Percentiles rank a stretch among this genome's conserved stretches.
phyloP scores from a whole-genome alignment of 2,797 vertebrate species.

The Brotula barbata region DNA sequence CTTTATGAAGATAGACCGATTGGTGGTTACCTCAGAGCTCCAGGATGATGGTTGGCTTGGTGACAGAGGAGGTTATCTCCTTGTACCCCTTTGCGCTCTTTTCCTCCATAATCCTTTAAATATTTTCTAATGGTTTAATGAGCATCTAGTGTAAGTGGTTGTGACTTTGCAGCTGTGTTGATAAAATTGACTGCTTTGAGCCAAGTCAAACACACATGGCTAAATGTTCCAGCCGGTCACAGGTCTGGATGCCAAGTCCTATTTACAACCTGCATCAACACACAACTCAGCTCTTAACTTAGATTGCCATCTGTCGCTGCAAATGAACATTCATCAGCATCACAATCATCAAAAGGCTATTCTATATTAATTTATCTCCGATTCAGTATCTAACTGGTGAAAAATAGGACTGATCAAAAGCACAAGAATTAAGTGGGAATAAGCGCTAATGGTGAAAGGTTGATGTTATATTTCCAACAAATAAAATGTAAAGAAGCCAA shows the following conservation, averaged over 20 bases:
- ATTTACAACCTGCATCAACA: slow-evolving; percentile 40
- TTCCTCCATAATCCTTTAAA: neutral
- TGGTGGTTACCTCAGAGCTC: neutral
- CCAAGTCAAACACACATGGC: slow-evolving; percentile 9
- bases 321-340: slow-evolving; percentile 2
- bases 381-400: neutral
- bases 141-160: neutral
- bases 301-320: slow-evolving; percentile 34
- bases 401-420: slow-evolving; percentile 1
- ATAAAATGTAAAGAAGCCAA: too few relatives aligned
- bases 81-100: too few relatives aligned
- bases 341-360: slow-evolving; percentile 1
- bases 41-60: neutral
- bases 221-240: slow-evolving; percentile 35
- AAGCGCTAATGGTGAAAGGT: too few relatives aligned
- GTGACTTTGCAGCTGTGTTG: slow-evolving; percentile 11
- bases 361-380: neutral
- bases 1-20: too few relatives aligned
- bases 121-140: neutral
- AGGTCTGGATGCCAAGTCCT: slow-evolving; percentile 12
- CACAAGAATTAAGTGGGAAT: neutral
- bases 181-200: slow-evolving; percentile 16
- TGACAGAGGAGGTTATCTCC: too few relatives aligned
- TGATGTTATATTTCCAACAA: too few relatives aligned
- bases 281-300: slow-evolving; percentile 52